Evolutionary conservation across 1,140 invertebrate species (phyloP), one percentile per base, ranked within the genome.

Genomic region (Drosophila micromelanica): DNA sequence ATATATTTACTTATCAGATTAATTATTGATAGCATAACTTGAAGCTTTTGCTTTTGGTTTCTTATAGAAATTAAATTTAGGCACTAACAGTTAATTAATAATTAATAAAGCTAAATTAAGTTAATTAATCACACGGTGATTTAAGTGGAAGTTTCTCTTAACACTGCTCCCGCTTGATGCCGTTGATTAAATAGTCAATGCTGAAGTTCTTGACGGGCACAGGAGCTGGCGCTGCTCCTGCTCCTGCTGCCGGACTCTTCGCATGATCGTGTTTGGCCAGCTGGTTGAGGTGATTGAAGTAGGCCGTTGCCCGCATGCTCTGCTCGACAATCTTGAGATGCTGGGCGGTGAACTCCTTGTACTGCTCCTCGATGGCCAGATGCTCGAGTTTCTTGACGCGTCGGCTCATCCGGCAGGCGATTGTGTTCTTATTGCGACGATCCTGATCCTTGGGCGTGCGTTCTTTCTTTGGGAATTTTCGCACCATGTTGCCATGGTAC

Each of bases 381-480:
- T 91, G 72, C 23, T 91, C 87, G 48, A 91, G 57, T 55, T 91
- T 91, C 59, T 77, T 91, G 17, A 65, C 78, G 0, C 90, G 81
- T 11, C 90, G 77, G 27, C 90, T 91, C 70, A 89, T 82, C 20
- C 90, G 79, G 23, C 90, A 91, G 54, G 90, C 90, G 27, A 91
- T 81, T 3, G 90, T 91, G 60, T 91, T 91, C 52, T 91, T 91
- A 54, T 91, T 76, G 4, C 90, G 80, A 2, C 90, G 67, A 40
- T 91, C 90, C 65, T 91, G 90, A 45, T 91, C 90, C 59, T 91
- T 90, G 11, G 78, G 73, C n/a, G 86, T 59, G 5, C 90, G 90
- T 40, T 91, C 80, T n/a, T 90, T 91, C 27, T 90, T 90, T 3
- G 90, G 90, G 32, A 91, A 91, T 11, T 81, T 79, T 0, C 90